phyloP scores from a whole-genome alignment of 2,113 vertebrate genomes.

The Istiophorus platypterus region DNA sequence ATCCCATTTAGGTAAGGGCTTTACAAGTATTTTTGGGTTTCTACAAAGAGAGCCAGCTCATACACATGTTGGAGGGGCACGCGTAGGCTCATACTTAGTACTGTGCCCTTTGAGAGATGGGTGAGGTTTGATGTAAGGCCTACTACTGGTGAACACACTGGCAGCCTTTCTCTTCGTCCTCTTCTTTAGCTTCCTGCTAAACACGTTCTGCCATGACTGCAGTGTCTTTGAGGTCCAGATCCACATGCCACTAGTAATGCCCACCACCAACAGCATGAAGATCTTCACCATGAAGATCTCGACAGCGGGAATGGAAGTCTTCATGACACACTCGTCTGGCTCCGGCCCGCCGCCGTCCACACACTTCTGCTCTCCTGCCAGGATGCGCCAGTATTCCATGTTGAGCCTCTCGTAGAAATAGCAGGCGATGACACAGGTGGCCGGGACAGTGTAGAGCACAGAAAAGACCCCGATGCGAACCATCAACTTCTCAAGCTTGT shows the following conservation, averaged over 20 bases:
- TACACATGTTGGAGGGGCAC: conserved; percentile 91
- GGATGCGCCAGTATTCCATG: conserved; percentile 92
- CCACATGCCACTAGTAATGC: conserved; percentile 98
- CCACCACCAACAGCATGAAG: conserved; percentile 97
- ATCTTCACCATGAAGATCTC: conserved; percentile 99
- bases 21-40: conserved; percentile 57
- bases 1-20: conserved; percentile 66
- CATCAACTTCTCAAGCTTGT: conserved; percentile 98
- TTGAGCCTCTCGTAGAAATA: conserved; percentile 97
- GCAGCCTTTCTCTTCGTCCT: conserved; percentile 91
- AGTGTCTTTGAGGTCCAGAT: conserved; percentile 98
- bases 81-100: conserved; percentile 89
- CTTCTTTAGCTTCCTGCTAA: conserved; percentile 90
- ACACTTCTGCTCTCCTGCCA: conserved; percentile 89
- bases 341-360: conserved; percentile 76
- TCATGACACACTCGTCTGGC: conserved; percentile 92
- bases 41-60: conserved; percentile 76
- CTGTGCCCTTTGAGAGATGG: conserved; percentile 89
- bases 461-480: conserved; percentile 97
- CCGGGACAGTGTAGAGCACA: conserved; percentile 94
- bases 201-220: conserved; percentile 97
- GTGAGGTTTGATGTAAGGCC: conserved; percentile 93
- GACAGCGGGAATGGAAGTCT: conserved; percentile 91
- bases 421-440: conserved; percentile 97
- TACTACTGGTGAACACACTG: conserved; percentile 88